These are phyloP conservation scores for Leptodactylus fallax DNA, from an alignment of 2,797 vertebrate species.

Conservation along the genomic window DNA sequence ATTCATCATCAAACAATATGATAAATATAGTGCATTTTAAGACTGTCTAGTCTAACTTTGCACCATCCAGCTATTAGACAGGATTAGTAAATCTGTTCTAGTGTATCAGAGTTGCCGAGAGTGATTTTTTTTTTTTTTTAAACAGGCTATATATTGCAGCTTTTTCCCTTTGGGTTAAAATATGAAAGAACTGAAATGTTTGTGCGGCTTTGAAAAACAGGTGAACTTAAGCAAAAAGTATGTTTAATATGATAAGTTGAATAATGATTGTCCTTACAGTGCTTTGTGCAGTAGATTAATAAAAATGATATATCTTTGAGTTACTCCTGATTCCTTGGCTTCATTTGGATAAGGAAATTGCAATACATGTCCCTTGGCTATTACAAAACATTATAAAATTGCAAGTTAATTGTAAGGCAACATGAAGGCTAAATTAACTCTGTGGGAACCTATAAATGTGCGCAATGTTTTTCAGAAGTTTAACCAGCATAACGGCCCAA, in stretches of 20 bases:
- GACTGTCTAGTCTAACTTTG: no score
- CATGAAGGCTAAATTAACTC: conserved; percentile 61
- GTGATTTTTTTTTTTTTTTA: neutral
- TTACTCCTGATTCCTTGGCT: conserved; percentile 12
- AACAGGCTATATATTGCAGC: neutral
- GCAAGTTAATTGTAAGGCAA: conserved; percentile 57
- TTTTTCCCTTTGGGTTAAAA: neutral
- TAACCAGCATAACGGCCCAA: conserved; percentile 57
- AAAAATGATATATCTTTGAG: conserved; percentile 33
- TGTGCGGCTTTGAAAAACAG: neutral
- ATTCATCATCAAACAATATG: no score
- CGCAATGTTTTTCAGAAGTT: conserved; percentile 53
- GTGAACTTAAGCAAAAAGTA: neutral
- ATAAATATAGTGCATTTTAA: no score
- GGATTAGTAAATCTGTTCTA: no score
- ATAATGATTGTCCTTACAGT: neutral
- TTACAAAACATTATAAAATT: conserved; percentile 59
- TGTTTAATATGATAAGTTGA: neutral
- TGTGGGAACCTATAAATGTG: conserved; percentile 52
- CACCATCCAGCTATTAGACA: no score
- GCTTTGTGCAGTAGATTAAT: conserved; percentile 12
- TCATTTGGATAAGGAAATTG: conserved; percentile 51
- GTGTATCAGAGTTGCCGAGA: neutral
- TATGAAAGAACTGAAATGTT: neutral
- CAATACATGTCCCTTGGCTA: conserved; percentile 57